Percentiles rank a stretch among this genome's conserved stretches.
Evolutionary conservation across 2,113 vertebrate species (phyloP).

Genomic region (Eulemur macaco): DNA sequence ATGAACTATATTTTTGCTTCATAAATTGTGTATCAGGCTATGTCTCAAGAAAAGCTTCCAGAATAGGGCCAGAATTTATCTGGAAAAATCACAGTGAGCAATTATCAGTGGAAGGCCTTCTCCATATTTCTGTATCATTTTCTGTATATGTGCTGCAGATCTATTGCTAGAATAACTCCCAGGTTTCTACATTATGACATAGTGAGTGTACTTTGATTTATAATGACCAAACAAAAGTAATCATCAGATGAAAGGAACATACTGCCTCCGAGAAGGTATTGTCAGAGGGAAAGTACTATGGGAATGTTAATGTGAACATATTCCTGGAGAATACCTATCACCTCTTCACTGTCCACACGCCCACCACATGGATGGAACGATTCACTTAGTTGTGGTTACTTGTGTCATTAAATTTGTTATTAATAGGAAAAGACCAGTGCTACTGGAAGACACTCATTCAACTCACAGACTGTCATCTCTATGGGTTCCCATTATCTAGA

Average conservation of each 20-base stretch:
- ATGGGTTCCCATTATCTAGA: not conserved
- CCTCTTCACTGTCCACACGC: not conserved
- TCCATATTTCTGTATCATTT: not conserved
- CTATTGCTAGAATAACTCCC: not conserved
- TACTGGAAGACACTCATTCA: not conserved
- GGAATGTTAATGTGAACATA: not conserved
- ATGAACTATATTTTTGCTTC: not conserved
- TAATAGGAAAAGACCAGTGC: not conserved
- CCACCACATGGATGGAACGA: accelerated
- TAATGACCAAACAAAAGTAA: not conserved
- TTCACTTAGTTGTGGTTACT: not conserved
- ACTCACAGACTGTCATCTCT: not conserved
- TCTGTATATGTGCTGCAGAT: not conserved
- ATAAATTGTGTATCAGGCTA: not conserved
- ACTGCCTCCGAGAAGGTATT: not conserved
- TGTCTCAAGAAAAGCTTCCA: not conserved
- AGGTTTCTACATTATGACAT: not conserved
- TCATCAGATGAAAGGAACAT: too few species aligned
- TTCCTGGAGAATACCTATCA: too few species aligned
- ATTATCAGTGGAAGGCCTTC: not conserved
- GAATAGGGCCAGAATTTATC: not conserved
- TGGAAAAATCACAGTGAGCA: not conserved
- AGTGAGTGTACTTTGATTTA: not conserved
- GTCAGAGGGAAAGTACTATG: not conserved
- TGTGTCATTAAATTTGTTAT: not conserved